phyloP scores from a whole-genome alignment of 2,113 vertebrate genomes.

The Triplophysa tibetana region DNA sequence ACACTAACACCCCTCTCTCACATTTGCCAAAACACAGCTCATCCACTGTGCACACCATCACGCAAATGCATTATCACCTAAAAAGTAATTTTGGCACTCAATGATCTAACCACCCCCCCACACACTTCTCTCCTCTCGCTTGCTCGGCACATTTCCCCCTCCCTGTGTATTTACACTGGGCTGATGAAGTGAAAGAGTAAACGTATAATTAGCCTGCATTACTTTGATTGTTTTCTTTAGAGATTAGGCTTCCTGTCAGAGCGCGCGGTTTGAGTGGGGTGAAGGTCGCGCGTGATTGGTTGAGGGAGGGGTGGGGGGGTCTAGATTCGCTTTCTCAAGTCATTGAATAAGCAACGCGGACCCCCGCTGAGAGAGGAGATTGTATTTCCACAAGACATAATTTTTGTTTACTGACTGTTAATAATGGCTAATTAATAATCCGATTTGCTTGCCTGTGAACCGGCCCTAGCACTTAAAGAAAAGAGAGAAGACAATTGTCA shows the following conservation, averaged over 20 bases:
- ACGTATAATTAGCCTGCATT: constrained; percentile 83
- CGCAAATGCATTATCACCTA: constrained; percentile 53
- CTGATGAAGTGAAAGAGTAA: constrained; percentile 79
- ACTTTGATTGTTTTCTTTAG: constrained; percentile 83
- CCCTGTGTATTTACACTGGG: constrained; percentile 72
- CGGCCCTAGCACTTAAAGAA: constrained; percentile 64
- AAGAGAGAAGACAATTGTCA: constrained; percentile 10
- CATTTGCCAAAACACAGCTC: constrained; percentile 43
- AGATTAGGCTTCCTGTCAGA: constrained; percentile 80
- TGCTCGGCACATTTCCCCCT: constrained; percentile 56
- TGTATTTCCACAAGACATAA: constrained; percentile 94
- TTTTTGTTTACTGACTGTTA: constrained; percentile 99
- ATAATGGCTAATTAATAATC: constrained; percentile 99
- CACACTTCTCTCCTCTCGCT: constrained; percentile 23
- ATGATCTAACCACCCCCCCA: constrained; percentile 48
- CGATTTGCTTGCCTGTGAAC: constrained; percentile 79
- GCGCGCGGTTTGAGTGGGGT: constrained; percentile 72
- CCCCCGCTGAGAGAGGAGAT: constrained; percentile 90
- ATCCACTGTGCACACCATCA: constrained; percentile 2
- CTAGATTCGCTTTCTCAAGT: constrained; percentile 83
- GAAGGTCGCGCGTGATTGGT: constrained; percentile 91
- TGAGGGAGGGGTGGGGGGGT: constrained; percentile 68
- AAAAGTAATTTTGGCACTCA: constrained; percentile 59
- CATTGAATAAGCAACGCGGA: constrained; percentile 84
- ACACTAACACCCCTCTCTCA: constrained; percentile 3